Evolutionary conservation across 1,140 invertebrate species (phyloP).

Genomic region (Potamilus streckersoni): DNA sequence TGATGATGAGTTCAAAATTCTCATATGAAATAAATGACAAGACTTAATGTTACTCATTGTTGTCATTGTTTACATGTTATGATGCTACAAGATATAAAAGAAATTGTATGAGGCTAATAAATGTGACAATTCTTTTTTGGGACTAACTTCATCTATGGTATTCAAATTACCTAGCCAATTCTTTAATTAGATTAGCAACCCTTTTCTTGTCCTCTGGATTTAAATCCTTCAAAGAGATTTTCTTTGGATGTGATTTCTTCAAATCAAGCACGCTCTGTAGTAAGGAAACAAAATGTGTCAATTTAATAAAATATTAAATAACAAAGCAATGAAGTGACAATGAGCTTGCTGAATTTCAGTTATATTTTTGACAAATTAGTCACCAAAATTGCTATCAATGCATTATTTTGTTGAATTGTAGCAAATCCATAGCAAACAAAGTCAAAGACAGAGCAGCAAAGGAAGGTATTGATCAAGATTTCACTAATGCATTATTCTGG

Average conservation of each 20-base stretch:
- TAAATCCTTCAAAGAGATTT: slow-evolving; percentile 42
- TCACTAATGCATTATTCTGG: not conserved
- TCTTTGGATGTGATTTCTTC: slow-evolving; percentile 15
- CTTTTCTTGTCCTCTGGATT: slow-evolving; percentile 42
- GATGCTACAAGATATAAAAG: not conserved
- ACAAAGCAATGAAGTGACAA: not conserved
- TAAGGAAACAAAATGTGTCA: not conserved
- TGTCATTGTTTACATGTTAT: not conserved
- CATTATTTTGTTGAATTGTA: too few species aligned
- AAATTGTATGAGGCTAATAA: not conserved
- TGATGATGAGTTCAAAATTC: too few species aligned
- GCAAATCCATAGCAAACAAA: not conserved
- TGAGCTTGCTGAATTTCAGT: too few species aligned
- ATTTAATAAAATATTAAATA: not conserved
- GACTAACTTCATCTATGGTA: not conserved
- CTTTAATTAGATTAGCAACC: slow-evolving; percentile 51
- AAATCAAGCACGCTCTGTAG: slow-evolving; percentile 29
- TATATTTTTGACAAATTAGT: not conserved
- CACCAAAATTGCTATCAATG: too few species aligned
- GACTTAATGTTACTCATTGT: not conserved
- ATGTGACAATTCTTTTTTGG: not conserved
- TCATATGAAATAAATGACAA: not conserved
- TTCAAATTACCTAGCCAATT: slow-evolving; percentile 40
- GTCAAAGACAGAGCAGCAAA: not conserved
- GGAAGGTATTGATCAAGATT: not conserved